These are phyloP conservation scores for Ivindomyrus marchei DNA, from an alignment of 2,113 vertebrate species.

Conservation along the genomic window DNA sequence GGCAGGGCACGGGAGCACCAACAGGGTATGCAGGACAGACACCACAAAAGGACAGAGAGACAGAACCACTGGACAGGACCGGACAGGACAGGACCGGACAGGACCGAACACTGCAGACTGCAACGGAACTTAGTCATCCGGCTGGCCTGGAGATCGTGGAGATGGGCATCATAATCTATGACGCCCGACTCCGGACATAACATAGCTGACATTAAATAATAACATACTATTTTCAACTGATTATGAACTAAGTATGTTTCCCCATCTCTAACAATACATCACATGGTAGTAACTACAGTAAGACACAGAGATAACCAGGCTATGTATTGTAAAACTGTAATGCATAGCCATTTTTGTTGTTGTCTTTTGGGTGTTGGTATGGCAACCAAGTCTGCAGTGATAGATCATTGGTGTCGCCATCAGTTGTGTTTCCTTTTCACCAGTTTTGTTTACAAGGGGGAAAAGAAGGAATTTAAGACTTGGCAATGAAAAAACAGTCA, in stretches of 20 bases:
- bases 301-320: not conserved
- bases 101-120: not conserved
- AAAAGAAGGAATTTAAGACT: slow-evolving; percentile 3
- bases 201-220: not conserved
- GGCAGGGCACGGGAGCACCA: not conserved
- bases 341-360: not conserved
- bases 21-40: not conserved
- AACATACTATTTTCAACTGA: not conserved
- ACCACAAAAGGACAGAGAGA: not conserved
- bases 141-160: not conserved
- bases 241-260: not conserved
- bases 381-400: not conserved
- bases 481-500: not conserved
- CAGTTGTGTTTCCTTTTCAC: not conserved
- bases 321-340: not conserved
- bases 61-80: not conserved
- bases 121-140: not conserved
- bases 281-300: not conserved
- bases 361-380: not conserved
- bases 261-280: not conserved
- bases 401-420: not conserved
- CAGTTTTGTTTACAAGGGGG: not conserved
- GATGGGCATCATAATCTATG: too few relatives aligned
- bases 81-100: not conserved
- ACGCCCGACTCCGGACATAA: not conserved